These are phyloP conservation scores for Cephus nigrinus DNA, from an alignment of 2,888 invertebrate genomes.

Conservation along the genomic window DNA sequence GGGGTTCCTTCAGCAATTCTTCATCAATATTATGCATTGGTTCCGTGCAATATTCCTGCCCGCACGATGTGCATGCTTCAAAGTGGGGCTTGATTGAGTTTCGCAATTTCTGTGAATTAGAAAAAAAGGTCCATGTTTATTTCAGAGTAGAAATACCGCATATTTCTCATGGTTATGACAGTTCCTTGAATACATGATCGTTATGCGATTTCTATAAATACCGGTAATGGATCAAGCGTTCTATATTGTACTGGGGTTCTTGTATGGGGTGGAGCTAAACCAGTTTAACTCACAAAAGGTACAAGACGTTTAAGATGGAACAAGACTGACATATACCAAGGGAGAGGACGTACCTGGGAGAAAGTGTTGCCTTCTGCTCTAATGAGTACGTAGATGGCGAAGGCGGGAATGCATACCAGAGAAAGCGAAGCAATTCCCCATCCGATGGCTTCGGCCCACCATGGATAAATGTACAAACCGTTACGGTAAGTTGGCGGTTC, in stretches of 20 bases:
- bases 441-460: slow-evolving; percentile 87
- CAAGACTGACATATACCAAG: not conserved
- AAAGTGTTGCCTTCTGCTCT: slow-evolving; percentile 79
- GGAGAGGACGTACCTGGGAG: slow-evolving; percentile 72
- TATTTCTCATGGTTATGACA: slow-evolving; percentile 4
- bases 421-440: slow-evolving; percentile 89
- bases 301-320: not conserved
- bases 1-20: slow-evolving; percentile 68
- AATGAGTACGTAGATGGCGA: slow-evolving; percentile 78
- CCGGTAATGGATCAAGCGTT: not conserved
- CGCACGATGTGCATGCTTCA: slow-evolving; percentile 80
- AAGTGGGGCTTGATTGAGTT: slow-evolving; percentile 81
- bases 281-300: not conserved
- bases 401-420: slow-evolving; percentile 85
- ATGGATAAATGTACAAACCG: slow-evolving; percentile 81
- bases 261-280: not conserved
- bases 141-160: slow-evolving; percentile 18
- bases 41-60: slow-evolving; percentile 76
- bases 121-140: slow-evolving; percentile 21
- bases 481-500: slow-evolving; percentile 87
- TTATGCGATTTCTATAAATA: not conserved
- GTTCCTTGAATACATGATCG: not conserved
- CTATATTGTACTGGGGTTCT: not conserved
- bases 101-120: slow-evolving; percentile 77
- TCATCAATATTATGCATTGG: slow-evolving; percentile 66